Evolutionary conservation across 2,113 vertebrate species (phyloP).

Genomic region (Globicephala melas): DNA sequence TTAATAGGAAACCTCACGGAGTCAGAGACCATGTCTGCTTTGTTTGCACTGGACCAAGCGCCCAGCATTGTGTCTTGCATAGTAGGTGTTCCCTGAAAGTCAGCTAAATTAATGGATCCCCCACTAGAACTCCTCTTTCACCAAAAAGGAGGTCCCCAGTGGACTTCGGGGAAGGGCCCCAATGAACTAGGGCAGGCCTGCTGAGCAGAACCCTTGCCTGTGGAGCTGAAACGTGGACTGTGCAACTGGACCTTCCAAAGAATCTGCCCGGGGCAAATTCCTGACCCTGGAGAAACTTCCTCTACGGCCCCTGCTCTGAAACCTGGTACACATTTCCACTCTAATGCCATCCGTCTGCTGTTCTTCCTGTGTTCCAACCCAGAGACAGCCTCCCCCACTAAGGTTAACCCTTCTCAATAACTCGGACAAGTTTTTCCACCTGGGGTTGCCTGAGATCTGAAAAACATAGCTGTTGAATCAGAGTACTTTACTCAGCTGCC

Average conservation of each 20-base stretch:
- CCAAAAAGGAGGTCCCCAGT: not conserved
- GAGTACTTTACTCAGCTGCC: slow-evolving; percentile 40
- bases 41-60: not conserved
- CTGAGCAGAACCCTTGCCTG: not conserved
- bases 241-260: not conserved
- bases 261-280: slow-evolving; percentile 18
- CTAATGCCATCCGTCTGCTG: not conserved
- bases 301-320: not conserved
- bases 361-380: not conserved
- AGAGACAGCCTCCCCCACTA: not conserved
- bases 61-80: not conserved
- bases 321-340: not conserved
- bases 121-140: not conserved
- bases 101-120: not conserved
- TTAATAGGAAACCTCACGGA: not conserved
- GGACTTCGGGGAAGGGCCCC: not conserved
- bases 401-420: not conserved
- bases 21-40: not conserved
- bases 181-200: not conserved
- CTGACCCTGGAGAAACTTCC: not conserved
- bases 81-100: not conserved
- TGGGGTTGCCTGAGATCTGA: slow-evolving; percentile 41
- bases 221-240: not conserved
- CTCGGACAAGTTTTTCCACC: slow-evolving; percentile 23
- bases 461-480: slow-evolving; percentile 31